Conservation (phyloP, 2,888 invertebrate species). For the Gari tellinella region DNA sequence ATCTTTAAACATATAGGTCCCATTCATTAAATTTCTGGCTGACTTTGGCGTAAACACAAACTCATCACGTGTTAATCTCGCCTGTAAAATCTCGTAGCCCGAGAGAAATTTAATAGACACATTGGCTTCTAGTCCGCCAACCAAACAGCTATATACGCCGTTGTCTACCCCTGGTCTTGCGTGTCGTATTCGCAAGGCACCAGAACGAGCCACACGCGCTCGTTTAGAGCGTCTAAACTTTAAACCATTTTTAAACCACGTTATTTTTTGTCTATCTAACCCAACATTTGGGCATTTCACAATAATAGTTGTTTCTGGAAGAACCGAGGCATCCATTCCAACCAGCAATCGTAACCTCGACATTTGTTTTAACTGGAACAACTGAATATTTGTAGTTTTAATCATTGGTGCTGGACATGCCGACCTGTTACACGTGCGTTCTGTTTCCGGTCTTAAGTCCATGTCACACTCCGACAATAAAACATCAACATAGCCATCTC, state of each 20-base stretch:
- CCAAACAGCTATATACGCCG: constrained; percentile 78
- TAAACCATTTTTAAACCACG: constrained; percentile 77
- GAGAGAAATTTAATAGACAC: constrained; percentile 71
- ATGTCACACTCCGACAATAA: constrained; percentile 66
- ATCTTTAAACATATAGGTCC: constrained; percentile 65
- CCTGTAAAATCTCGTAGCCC: constrained; percentile 70
- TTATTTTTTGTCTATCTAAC: constrained; percentile 71
- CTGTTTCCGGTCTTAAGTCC: constrained; percentile 63
- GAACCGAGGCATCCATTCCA: constrained; percentile 74
- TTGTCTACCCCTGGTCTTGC: constrained; percentile 70
- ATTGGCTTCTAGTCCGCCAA: constrained; percentile 70
- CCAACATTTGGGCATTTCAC: constrained; percentile 77
- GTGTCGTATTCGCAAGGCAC: constrained; percentile 70
- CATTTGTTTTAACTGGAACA: constrained; percentile 76
- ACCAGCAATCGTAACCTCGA: constrained; percentile 71
- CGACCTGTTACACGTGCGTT: constrained; percentile 66
- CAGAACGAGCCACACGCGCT: constrained; percentile 64
- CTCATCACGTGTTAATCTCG: constrained; percentile 68
- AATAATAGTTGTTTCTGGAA: constrained; percentile 77
- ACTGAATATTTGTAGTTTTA: constrained; percentile 67
- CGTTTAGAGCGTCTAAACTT: constrained; percentile 60
- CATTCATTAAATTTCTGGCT: constrained; percentile 43
- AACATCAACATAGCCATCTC: constrained; percentile 65
- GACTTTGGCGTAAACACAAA: constrained; percentile 22
- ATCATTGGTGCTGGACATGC: constrained; percentile 72